Percentiles rank a stretch among this genome's conserved stretches.
Evolutionary conservation across 1,140 invertebrate species (phyloP).

Genomic region (Drosophila hydei): DNA sequence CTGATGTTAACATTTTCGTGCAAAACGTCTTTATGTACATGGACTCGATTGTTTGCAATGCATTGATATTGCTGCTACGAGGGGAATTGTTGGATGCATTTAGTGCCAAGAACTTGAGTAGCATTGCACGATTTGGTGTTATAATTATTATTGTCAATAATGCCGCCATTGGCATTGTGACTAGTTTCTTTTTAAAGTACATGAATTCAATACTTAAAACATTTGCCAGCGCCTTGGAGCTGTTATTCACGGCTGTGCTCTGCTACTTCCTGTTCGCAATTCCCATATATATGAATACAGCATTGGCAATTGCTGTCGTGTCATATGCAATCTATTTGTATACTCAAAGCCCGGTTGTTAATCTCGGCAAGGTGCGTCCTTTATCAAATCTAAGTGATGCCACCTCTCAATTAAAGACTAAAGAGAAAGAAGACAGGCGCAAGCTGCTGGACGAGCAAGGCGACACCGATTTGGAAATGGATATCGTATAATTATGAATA

Average conservation of each 20-base stretch:
- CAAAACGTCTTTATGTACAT: slow-evolving; percentile 99
- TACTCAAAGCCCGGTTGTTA: slow-evolving; percentile 93
- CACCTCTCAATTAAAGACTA: slow-evolving; percentile 27
- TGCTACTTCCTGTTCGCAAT: slow-evolving; percentile 96
- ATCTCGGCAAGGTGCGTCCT: slow-evolving; percentile 83
- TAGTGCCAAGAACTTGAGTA: slow-evolving; percentile 85
- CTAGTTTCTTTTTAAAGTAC: slow-evolving; percentile 96
- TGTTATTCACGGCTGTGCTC: slow-evolving; percentile 95
- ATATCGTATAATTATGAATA: slow-evolving; percentile 61
- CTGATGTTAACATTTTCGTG: slow-evolving; percentile 94
- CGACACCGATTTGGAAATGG: slow-evolving; percentile 71
- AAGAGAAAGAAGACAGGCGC: slow-evolving; percentile 52
- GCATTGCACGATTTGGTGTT: slow-evolving; percentile 88
- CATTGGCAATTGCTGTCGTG: slow-evolving; percentile 92
- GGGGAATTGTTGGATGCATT: slow-evolving; percentile 88
- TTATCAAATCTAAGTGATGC: slow-evolving; percentile 53
- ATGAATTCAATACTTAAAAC: slow-evolving; percentile 98
- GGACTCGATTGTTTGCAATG: slow-evolving; percentile 96
- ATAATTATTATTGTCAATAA: slow-evolving; percentile 95
- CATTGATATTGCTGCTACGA: slow-evolving; percentile 87
- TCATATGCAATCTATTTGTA: slow-evolving; percentile 94
- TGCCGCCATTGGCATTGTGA: slow-evolving; percentile 95
- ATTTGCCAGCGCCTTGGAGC: slow-evolving; percentile 96
- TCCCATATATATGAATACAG: slow-evolving; percentile 92
- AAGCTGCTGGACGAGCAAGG: slow-evolving; percentile 65